These are phyloP conservation scores for Galerucella nymphaeae DNA, from an alignment of 2,888 invertebrate species.

Conservation along the genomic window DNA sequence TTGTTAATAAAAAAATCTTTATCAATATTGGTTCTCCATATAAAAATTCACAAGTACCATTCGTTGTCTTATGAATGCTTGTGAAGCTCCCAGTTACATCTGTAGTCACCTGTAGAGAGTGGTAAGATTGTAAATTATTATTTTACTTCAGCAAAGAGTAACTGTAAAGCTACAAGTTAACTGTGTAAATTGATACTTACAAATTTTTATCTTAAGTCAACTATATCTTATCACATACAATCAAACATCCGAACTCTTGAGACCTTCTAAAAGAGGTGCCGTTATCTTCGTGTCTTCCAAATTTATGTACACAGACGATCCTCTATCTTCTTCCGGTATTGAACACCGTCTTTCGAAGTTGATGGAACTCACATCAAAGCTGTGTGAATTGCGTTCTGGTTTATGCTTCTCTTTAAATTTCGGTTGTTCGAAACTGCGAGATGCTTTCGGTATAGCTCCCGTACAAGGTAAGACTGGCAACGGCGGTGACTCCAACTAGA, in stretches of 20 bases:
- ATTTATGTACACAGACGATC: slow-evolving; percentile 55
- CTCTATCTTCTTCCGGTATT: slow-evolving; percentile 52
- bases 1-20: slow-evolving; percentile 41
- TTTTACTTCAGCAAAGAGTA: too few species aligned
- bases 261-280: slow-evolving; percentile 60
- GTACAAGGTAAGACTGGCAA: slow-evolving; percentile 23
- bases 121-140: too few species aligned
- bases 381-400: slow-evolving; percentile 60
- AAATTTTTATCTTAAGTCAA: neutral
- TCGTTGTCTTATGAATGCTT: too few species aligned
- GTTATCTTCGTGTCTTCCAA: slow-evolving; percentile 61
- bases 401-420: slow-evolving; percentile 50
- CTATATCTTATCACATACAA: slow-evolving; percentile 27
- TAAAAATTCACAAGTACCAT: neutral
- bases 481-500: slow-evolving; percentile 12
- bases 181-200: neutral
- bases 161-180: neutral
- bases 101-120: too few species aligned
- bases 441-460: slow-evolving; percentile 54
- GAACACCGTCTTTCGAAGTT: slow-evolving; percentile 55
- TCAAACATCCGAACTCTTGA: slow-evolving; percentile 64
- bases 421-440: slow-evolving; percentile 62
- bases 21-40: neutral
- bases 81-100: too few species aligned
- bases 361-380: slow-evolving; percentile 57